phyloP scores from a whole-genome alignment of 1,140 invertebrate species.

The Protaetia brevitarsis region DNA sequence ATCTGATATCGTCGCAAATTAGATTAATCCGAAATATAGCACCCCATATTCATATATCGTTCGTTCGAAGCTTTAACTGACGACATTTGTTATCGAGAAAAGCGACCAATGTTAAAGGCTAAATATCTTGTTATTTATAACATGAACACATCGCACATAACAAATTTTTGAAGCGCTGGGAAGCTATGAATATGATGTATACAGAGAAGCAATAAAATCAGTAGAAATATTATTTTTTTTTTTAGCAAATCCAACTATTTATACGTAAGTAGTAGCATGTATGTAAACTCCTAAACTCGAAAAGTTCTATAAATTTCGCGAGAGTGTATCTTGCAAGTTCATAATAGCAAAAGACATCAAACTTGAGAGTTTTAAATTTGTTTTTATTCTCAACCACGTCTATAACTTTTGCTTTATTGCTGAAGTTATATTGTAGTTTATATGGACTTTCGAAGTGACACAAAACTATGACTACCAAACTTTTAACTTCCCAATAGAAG shows the following conservation, averaged over 20 bases:
- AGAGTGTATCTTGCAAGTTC: neutral
- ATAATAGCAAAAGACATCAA: neutral
- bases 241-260: too few species aligned
- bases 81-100: too few species aligned
- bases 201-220: too few species aligned
- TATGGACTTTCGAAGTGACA: neutral
- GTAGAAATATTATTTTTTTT: too few species aligned
- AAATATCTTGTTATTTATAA: too few species aligned
- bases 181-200: too few species aligned
- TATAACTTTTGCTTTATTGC: conserved; percentile 3
- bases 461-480: neutral
- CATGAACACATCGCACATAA: too few species aligned
- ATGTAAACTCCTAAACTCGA: neutral
- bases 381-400: neutral
- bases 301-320: neutral
- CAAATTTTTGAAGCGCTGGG: too few species aligned
- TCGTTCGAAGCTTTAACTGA: too few species aligned
- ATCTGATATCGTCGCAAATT: neutral
- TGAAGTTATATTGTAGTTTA: conserved; percentile 19
- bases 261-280: too few species aligned
- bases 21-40: neutral
- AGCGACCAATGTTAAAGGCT: too few species aligned
- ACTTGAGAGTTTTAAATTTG: conserved; percentile 9
- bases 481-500: neutral
- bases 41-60: too few species aligned